Evolutionary conservation across 2,797 vertebrate genomes (phyloP).

Genomic region (Meda fulgida): DNA sequence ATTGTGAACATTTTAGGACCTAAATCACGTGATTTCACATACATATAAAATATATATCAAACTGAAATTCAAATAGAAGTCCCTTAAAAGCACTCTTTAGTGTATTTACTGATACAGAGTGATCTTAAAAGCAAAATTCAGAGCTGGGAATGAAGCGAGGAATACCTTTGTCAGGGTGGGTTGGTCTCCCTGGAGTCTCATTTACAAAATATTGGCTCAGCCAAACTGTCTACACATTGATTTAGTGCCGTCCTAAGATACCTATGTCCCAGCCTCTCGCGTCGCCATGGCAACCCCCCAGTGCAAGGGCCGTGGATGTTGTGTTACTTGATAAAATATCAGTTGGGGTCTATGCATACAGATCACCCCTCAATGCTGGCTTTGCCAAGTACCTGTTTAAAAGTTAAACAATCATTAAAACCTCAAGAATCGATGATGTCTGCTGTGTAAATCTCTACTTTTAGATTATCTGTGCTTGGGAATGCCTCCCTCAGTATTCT

Average conservation of each 20-base stretch:
- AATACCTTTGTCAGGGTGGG: slow-evolving; percentile 51
- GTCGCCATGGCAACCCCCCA: slow-evolving; percentile 77
- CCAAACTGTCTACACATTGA: slow-evolving; percentile 65
- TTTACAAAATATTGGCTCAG: slow-evolving; percentile 61
- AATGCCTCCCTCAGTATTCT: background rate
- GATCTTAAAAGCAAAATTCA: background rate
- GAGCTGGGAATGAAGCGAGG: background rate
- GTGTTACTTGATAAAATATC: slow-evolving; percentile 67
- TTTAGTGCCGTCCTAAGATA: slow-evolving; percentile 70
- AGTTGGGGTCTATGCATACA: slow-evolving; percentile 37
- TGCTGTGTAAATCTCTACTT: background rate
- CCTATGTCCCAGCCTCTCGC: slow-evolving; percentile 59
- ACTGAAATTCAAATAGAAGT: background rate
- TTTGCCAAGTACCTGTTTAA: slow-evolving; percentile 26
- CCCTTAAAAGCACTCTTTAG: background rate
- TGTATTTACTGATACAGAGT: background rate
- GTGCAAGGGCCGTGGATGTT: slow-evolving; percentile 60
- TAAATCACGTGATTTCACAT: background rate
- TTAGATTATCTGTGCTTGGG: no score
- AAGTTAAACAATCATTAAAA: slow-evolving; percentile 17
- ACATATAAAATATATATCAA: background rate
- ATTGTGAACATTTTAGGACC: background rate
- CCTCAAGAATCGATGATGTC: background rate
- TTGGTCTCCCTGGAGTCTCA: slow-evolving; percentile 56
- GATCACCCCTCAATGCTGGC: slow-evolving; percentile 10